Evolutionary conservation across 2,888 invertebrate species (phyloP).

Genomic region (Melangyna quadrimaculata): DNA sequence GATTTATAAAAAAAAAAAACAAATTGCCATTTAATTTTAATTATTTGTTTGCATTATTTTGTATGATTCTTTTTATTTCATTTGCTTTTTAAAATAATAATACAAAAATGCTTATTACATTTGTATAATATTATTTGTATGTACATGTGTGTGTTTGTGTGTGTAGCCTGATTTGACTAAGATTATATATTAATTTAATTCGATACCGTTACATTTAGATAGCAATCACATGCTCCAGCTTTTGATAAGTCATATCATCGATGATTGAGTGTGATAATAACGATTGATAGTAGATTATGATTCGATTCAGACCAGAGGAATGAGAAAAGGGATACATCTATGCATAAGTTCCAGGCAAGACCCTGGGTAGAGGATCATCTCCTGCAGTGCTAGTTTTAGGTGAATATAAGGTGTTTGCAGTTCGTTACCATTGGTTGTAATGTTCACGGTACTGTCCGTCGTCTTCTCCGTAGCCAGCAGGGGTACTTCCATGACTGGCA

Average conservation of each 20-base stretch:
- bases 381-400: slow-evolving; percentile 51
- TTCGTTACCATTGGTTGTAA: slow-evolving; percentile 73
- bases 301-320: background rate
- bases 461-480: slow-evolving; percentile 76
- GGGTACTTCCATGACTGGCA: slow-evolving; percentile 76
- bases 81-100: slow-evolving; percentile 47
- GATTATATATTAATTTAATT: slow-evolving; percentile 45
- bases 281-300: background rate
- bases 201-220: slow-evolving; percentile 44
- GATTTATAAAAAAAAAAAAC: background rate
- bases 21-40: background rate
- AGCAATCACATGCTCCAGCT: slow-evolving; percentile 22
- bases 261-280: slow-evolving; percentile 1
- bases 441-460: slow-evolving; percentile 77
- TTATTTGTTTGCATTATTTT: slow-evolving; percentile 36
- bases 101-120: slow-evolving; percentile 40
- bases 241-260: background rate
- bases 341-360: slow-evolving; percentile 45
- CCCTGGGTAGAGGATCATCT: slow-evolving; percentile 35
- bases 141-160: slow-evolving; percentile 39
- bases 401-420: slow-evolving; percentile 12
- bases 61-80: slow-evolving; percentile 65
- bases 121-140: slow-evolving; percentile 60
- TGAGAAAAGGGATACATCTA: background rate
- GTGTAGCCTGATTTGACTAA: slow-evolving; percentile 61